phyloP scores from a whole-genome alignment of 2,113 vertebrate genomes.

The Dicaeum eximium region DNA sequence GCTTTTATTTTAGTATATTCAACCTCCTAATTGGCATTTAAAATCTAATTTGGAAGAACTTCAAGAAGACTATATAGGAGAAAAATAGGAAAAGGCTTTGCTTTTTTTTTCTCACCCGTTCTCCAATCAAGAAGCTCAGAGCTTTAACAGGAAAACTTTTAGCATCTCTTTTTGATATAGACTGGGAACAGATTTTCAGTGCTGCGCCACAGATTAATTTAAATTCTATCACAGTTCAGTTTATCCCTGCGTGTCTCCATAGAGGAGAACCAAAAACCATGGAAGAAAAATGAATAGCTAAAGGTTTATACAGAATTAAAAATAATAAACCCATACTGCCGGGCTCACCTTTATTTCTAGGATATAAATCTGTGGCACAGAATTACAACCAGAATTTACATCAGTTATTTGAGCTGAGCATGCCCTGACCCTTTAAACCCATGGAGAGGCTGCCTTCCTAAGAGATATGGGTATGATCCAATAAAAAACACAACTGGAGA shows the following conservation, averaged over 20 bases:
- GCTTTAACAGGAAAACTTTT: conserved; percentile 74
- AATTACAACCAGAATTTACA: background rate
- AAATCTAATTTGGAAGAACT: conserved; percentile 99
- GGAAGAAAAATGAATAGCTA: background rate
- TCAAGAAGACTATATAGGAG: conserved; percentile 90
- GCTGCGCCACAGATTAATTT: conserved; percentile 63
- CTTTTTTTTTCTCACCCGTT: conserved; percentile 3
- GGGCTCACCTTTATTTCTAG: background rate
- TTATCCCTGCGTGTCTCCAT: conserved; percentile 15
- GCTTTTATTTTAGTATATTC: conserved; percentile 99
- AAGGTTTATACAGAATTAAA: background rate
- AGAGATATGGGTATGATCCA: background rate
- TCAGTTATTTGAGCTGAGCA: background rate
- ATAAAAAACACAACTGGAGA: background rate
- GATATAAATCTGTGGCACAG: background rate
- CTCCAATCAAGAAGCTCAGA: conserved; percentile 76
- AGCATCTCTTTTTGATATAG: conserved; percentile 68
- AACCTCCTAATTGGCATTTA: conserved; percentile 99
- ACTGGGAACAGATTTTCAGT: conserved; percentile 62
- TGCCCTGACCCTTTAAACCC: background rate
- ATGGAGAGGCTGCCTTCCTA: background rate
- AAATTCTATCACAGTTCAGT: conserved; percentile 61
- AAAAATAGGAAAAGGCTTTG: conserved; percentile 73
- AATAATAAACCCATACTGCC: background rate
- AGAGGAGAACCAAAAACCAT: background rate